Evolutionary conservation across 1,140 invertebrate genomes (phyloP), one percentile per base, ranked within the genome.

Genomic region (Metopolophium dirhodum): DNA sequence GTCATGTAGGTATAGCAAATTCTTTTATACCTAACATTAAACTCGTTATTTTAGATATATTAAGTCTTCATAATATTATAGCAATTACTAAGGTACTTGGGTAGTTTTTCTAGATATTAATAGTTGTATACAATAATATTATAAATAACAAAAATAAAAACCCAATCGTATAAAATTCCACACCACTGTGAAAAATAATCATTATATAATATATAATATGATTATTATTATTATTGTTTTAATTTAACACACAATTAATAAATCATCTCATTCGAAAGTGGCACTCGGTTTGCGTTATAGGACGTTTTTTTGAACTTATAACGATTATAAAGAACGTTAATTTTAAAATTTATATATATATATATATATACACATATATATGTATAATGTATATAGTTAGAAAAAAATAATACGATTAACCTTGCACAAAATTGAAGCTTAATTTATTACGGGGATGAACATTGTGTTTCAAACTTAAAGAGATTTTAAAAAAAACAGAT

Each of bases 131-230:
- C n/a, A n/a, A 77, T 61, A 61, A 26, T 61, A 26, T 30, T 26
- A 57, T 23, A 23, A 61, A 68, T 68, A n/a, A 68, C 9, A 68
- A 61, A n/a, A 30, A 68, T 61, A 61, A 30, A 61, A 30, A 30
- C 57, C 4, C 30, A n/a, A 14, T 0, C 4, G 30, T n/a, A n/a
- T 18, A 14, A n/a, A 0, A 23, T 9, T 30, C 9, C 26, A 2
- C 61, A 68, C 3, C 14, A 18, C 6, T 6, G 23, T 61, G n/a
- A n/a, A n/a, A 77, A 18, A 23, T 14, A 77, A n/a, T n/a, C 14
- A 41, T 30, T n/a, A 68, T 54, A 22, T 54, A 22, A 22, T 41
- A 41, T 41, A 41, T 41, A 41, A 41, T 41, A 41, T n/a, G 8
- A 30, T 61, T 30, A 30, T n/a, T 77, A n/a, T 61, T 30, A 30